Conservation (phyloP, 2,113 vertebrate genomes). For the Rattus norvegicus region GRCr8 NC_086026.1:61380001-61380500, state of each 20-base stretch:
- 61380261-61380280: not conserved
- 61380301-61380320: constrained; percentile 43
- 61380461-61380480: not conserved
- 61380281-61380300: constrained; percentile 48
- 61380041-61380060: constrained; percentile 96
- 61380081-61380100: constrained; percentile 89
- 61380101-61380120: constrained; percentile 91
- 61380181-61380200: constrained; percentile 82
- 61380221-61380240: constrained; percentile 82
- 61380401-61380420: constrained; percentile 16
- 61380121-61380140: constrained; percentile 88
- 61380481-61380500: not conserved
- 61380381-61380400: constrained; percentile 45
- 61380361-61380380: constrained; percentile 22
- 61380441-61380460: not conserved
- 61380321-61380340: constrained; percentile 11
- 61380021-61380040: constrained; percentile 92
- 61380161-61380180: constrained; percentile 82
- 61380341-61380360: constrained; percentile 43
- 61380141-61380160: constrained; percentile 86
- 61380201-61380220: constrained; percentile 83
- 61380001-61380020: constrained; percentile 92
- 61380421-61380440: constrained; percentile 64
- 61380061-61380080: constrained; percentile 94
- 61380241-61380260: constrained; percentile 80